Base-by-base conservation (phyloP, 2,797 vertebrate species). In the Perodicticus potto region DNA sequence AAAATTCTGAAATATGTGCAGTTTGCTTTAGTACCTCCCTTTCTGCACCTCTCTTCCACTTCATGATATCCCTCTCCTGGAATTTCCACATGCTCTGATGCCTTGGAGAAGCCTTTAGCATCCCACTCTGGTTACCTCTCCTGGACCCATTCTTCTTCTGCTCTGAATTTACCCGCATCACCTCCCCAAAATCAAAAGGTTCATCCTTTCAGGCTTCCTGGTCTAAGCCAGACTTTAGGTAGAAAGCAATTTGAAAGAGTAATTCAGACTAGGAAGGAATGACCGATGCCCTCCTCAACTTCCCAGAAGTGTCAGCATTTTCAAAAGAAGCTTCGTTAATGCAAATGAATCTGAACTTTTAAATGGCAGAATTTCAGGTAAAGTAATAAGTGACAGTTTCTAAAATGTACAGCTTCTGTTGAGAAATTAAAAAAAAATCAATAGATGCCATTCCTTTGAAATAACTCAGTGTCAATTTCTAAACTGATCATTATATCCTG, bases 261-360 rank as follows among this genome's bases (percentile, higher is more conserved):
- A 49, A 87, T 87, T 84, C n/a, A 43, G 67, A 77, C 37, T 40
- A 37, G 11, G 29, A 63, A 45, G 49, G n/a, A 86, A 57, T 74
- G 69, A 29, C 40, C 0, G 12, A 91, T 40, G 12, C 29, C 13
- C n/a, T 70, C 37, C 13, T 86, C 49, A 88, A 49, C 32, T 74
- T 95, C 29, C 76, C 7, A 29, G 27, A 80, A 73, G 32, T 59
- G 19, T 22, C 61, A 61, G 67, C 59, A 53, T 63, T 83, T 89
- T 80, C 32, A 32, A 81, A 93, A 69, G 69, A 93, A 69, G 69
- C 72, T 65, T 40, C 16, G 9, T 86, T 91, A 43, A 73, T n/a
- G 23, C 40, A 92, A 90, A 85, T 34, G 20, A 92, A 70, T 86
- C 69, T 94, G 40, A 90, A 61, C 81, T 78, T 91, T 84, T 70